phyloP scores from a whole-genome alignment of 2,888 invertebrate genomes.

The Ochropacha duplaris region DNA sequence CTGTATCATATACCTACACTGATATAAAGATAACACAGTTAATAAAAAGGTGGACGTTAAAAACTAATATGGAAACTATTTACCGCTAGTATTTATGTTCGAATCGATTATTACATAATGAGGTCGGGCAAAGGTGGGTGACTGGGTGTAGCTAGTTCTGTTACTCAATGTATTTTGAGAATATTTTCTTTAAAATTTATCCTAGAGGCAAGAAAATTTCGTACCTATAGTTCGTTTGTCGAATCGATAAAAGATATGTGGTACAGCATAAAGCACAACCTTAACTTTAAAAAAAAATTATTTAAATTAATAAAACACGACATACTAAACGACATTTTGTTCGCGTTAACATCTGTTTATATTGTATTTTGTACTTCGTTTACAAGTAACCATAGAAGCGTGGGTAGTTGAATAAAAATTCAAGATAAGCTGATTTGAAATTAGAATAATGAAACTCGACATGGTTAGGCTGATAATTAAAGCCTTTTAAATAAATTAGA shows the following conservation, averaged over 20 bases:
- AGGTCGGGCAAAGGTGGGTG: conserved; percentile 48
- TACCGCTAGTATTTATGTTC: conserved; percentile 7
- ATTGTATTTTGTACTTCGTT: conserved; percentile 71
- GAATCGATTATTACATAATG: conserved; percentile 23
- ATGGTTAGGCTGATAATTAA: no score
- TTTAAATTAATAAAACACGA: conserved; percentile 16
- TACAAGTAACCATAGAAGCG: conserved; percentile 44
- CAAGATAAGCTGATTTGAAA: background rate
- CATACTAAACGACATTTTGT: conserved; percentile 39
- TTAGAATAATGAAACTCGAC: no score
- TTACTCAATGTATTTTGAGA: conserved; percentile 37
- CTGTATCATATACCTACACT: no score
- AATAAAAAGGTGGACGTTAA: background rate
- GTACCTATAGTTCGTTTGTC: conserved; percentile 28
- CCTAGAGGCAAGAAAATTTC: conserved; percentile 52
- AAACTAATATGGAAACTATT: conserved; percentile 1
- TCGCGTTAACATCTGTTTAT: conserved; percentile 35
- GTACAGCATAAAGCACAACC: conserved; percentile 67
- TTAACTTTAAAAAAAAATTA: conserved; percentile 37
- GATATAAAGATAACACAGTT: background rate
- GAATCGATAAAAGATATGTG: conserved; percentile 52
- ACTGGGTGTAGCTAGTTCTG: conserved; percentile 37
- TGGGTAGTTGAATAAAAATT: conserved; percentile 1
- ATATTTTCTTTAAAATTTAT: conserved; percentile 39
- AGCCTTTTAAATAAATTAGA: no score